A percentile compares a stretch with the other conserved stretches of the same genome.
Evolutionary conservation across 2,113 vertebrate genomes (phyloP).

Genomic region (Bujurquina vittata): DNA sequence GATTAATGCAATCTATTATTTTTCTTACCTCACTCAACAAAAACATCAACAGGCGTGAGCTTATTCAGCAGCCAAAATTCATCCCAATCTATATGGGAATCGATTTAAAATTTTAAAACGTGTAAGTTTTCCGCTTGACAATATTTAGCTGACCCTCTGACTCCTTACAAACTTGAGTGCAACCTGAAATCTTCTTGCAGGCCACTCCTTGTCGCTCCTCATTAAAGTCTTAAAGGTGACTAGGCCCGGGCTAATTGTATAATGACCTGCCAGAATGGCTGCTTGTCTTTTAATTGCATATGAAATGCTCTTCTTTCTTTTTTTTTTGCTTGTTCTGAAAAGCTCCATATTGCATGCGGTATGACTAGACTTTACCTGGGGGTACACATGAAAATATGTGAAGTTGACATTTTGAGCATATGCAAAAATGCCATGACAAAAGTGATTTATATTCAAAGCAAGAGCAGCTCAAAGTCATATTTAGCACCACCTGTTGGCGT

Average conservation of each 20-base stretch:
- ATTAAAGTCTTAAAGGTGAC: not conserved
- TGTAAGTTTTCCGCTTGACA: not conserved
- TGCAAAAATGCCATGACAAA: not conserved
- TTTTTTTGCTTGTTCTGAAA: not conserved
- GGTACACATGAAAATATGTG: not conserved
- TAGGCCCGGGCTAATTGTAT: not conserved
- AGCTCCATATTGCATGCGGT: not conserved
- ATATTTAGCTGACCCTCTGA: too few species aligned
- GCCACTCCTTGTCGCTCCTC: not conserved
- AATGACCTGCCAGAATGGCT: not conserved
- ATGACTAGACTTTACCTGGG: not conserved
- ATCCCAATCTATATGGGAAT: not conserved
- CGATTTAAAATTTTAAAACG: not conserved
- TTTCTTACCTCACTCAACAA: not conserved
- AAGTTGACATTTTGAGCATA: not conserved
- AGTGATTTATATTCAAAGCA: not conserved
- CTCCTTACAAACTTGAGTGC: too few species aligned
- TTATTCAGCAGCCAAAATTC: not conserved
- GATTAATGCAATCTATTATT: not conserved
- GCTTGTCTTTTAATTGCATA: not conserved
- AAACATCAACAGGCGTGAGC: not conserved
- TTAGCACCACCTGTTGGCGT: slow-evolving; percentile 12
- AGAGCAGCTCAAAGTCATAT: not conserved
- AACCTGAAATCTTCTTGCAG: not conserved
- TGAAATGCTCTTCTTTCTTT: not conserved